A percentile compares a stretch with the other conserved stretches of the same genome.
Evolutionary conservation across 2,113 vertebrate species (phyloP).

Genomic region (Astatoreochromis straeleni): DNA sequence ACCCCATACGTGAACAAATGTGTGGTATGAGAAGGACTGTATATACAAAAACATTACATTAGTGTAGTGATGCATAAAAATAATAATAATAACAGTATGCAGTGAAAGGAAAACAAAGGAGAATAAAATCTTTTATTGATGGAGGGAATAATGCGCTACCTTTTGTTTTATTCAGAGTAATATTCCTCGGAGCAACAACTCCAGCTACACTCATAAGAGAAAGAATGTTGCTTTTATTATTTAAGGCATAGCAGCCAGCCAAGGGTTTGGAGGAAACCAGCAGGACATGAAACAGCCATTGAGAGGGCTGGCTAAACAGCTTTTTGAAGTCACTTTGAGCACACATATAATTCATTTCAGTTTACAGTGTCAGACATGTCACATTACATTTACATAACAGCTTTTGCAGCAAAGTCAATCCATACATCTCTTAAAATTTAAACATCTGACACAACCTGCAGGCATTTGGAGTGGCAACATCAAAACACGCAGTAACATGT

Average conservation of each 20-base stretch:
- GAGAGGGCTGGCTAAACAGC: background rate
- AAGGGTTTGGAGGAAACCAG: background rate
- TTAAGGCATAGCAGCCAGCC: background rate
- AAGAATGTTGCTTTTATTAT: background rate
- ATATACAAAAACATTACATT: background rate
- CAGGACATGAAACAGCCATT: constrained; percentile 12
- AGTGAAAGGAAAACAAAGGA: background rate
- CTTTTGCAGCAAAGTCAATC: background rate
- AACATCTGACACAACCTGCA: background rate
- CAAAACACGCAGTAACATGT: background rate
- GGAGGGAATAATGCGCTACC: background rate
- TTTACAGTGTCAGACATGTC: background rate
- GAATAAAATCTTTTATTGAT: background rate
- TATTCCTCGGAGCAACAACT: background rate
- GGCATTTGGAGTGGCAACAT: background rate
- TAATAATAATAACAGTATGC: background rate
- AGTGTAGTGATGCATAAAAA: background rate
- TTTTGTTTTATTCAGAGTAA: constrained; percentile 25
- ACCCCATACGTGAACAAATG: background rate
- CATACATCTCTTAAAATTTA: background rate
- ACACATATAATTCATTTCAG: background rate
- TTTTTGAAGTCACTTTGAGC: background rate
- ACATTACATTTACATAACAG: background rate
- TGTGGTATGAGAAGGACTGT: background rate
- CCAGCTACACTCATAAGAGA: background rate